Evolutionary conservation across 2,797 vertebrate genomes (phyloP).

Genomic region (Amblyraja radiata): DNA sequence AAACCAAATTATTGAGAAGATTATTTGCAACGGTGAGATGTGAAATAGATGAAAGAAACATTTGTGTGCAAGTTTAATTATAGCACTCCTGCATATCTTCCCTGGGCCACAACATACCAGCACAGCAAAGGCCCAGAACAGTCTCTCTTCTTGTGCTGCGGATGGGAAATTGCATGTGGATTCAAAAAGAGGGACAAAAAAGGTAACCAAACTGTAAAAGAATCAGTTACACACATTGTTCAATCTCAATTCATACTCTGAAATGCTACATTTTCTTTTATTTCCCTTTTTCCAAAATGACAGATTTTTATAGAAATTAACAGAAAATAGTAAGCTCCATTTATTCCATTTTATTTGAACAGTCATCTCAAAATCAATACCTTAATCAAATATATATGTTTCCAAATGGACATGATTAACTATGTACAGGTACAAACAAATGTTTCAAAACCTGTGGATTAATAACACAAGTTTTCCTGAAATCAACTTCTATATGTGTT

Average conservation of each 20-base stretch:
- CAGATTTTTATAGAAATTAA: not conserved
- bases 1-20: too few species aligned
- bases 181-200: not conserved
- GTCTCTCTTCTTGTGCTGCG: not conserved
- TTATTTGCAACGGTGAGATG: not conserved
- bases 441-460: not conserved
- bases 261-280: not conserved
- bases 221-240: not conserved
- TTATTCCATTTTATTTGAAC: not conserved
- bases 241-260: not conserved
- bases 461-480: not conserved
- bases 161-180: not conserved
- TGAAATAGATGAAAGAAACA: not conserved
- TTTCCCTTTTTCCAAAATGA: not conserved
- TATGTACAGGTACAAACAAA: not conserved
- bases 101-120: not conserved
- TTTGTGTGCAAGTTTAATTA: not conserved
- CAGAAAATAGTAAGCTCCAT: not conserved
- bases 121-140: not conserved
- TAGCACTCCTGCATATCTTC: not conserved
- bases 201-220: not conserved
- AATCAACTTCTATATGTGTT: not conserved
- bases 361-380: not conserved
- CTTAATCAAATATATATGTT: not conserved
- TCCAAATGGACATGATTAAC: not conserved